Percentiles rank a stretch among this genome's conserved stretches.
Evolutionary conservation across 2,888 invertebrate species (phyloP).

Genomic region (Mesorhabditis belari): DNA sequence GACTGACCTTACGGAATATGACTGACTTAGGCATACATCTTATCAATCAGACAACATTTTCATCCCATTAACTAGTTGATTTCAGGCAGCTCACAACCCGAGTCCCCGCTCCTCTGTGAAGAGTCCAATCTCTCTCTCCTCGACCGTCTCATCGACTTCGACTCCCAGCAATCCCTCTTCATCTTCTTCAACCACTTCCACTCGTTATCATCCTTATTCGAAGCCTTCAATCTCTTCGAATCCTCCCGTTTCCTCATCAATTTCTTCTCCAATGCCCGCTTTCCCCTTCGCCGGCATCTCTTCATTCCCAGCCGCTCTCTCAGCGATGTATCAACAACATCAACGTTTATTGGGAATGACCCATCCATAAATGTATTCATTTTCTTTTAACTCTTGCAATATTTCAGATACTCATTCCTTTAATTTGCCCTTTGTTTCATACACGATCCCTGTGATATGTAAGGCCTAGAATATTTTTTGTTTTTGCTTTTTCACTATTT

Average conservation of each 20-base stretch:
- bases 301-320: conserved; percentile 14
- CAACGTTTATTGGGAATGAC: too few species aligned
- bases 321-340: too few species aligned
- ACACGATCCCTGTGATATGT: too few species aligned
- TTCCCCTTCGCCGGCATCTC: conserved; percentile 14
- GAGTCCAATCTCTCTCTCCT: conserved; percentile 1
- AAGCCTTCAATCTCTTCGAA: background rate
- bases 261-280: conserved; percentile 10
- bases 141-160: background rate
- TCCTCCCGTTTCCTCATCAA: too few species aligned
- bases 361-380: too few species aligned
- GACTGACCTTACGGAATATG: background rate
- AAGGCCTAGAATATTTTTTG: too few species aligned
- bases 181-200: conserved; percentile 9
- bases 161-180: background rate
- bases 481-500: too few species aligned
- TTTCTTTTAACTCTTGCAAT: too few species aligned
- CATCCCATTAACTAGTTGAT: background rate
- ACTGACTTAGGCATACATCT: background rate
- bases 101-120: background rate
- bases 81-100: background rate
- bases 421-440: too few species aligned
- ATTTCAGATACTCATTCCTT: too few species aligned
- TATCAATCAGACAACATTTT: background rate
- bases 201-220: conserved; percentile 1